A percentile compares a stretch with the other conserved stretches of the same genome.
phyloP scores from a whole-genome alignment of 2,797 vertebrate genomes.

The Phataginus tricuspis region DNA sequence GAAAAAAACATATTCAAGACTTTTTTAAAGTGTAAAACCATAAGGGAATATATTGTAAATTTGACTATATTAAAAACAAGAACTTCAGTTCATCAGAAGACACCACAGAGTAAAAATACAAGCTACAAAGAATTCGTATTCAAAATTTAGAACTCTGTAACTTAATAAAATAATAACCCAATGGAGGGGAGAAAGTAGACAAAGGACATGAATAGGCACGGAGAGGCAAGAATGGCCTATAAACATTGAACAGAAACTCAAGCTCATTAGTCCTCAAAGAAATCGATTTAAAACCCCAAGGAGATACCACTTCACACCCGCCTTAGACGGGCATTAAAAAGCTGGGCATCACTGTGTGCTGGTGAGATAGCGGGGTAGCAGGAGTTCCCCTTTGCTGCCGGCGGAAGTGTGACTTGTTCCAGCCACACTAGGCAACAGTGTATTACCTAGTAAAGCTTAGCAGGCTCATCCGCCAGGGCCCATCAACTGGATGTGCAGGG shows the following conservation, averaged over 20 bases:
- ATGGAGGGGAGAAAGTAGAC: neutral
- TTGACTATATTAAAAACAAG: conserved; percentile 24
- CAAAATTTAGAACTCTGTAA: conserved; percentile 39
- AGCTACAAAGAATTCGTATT: conserved; percentile 27
- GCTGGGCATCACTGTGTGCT: neutral
- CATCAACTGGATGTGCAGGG: neutral
- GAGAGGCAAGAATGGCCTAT: conserved; percentile 6
- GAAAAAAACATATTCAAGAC: conserved; percentile 22
- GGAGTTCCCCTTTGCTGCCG: conserved; percentile 16
- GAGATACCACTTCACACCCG: neutral
- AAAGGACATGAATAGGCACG: neutral
- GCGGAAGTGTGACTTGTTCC: conserved; percentile 44
- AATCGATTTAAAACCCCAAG: conserved; percentile 50
- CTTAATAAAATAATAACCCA: conserved; percentile 53
- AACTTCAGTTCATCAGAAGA: conserved; percentile 37
- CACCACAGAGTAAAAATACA: neutral
- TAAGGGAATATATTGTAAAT: neutral
- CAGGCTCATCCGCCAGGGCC: neutral
- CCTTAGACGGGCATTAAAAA: conserved; percentile 17
- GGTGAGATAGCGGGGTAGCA: neutral
- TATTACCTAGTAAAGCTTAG: conserved; percentile 61
- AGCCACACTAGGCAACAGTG: conserved; percentile 37
- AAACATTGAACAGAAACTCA: neutral
- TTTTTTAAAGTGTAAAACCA: conserved; percentile 23
- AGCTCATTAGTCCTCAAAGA: conserved; percentile 15